Percentiles rank a stretch among this genome's conserved stretches.
Evolutionary conservation across 2,888 invertebrate genomes (phyloP).

Genomic region (Blastobasis lacticolella): DNA sequence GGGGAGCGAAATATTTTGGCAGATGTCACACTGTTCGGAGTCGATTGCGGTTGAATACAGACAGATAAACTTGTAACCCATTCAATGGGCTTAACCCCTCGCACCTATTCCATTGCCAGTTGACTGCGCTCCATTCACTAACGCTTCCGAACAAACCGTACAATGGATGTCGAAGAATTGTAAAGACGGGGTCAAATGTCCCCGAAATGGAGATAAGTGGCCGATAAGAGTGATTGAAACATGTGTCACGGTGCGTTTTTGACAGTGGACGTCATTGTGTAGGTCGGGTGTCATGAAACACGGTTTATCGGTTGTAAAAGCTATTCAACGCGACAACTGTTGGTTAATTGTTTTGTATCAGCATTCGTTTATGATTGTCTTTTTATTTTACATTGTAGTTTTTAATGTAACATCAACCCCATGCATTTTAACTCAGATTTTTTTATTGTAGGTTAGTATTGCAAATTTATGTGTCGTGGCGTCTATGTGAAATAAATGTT

Average conservation of each 20-base stretch:
- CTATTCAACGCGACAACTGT: slow-evolving; percentile 60
- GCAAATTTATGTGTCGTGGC: too few species aligned
- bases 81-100: background rate
- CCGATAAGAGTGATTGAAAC: slow-evolving; percentile 67
- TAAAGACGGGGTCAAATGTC: slow-evolving; percentile 9
- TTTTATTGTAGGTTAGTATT: too few species aligned
- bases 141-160: too few species aligned
- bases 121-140: too few species aligned
- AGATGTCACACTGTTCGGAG: slow-evolving; percentile 64
- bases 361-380: too few species aligned
- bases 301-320: slow-evolving; percentile 38
- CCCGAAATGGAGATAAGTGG: slow-evolving; percentile 35
- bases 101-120: too few species aligned
- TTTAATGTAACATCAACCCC: too few species aligned
- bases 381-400: too few species aligned
- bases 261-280: slow-evolving; percentile 15
- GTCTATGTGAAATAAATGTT: too few species aligned
- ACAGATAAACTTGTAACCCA: slow-evolving; percentile 53
- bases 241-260: slow-evolving; percentile 48
- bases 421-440: too few species aligned
- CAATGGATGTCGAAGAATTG: too few species aligned
- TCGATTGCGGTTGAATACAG: slow-evolving; percentile 60
- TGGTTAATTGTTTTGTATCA: slow-evolving; percentile 10
- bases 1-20: too few species aligned
- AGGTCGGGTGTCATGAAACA: slow-evolving; percentile 2